Evolutionary conservation across 2,113 vertebrate species (phyloP).

Genomic region (Actenoides hombroni): DNA sequence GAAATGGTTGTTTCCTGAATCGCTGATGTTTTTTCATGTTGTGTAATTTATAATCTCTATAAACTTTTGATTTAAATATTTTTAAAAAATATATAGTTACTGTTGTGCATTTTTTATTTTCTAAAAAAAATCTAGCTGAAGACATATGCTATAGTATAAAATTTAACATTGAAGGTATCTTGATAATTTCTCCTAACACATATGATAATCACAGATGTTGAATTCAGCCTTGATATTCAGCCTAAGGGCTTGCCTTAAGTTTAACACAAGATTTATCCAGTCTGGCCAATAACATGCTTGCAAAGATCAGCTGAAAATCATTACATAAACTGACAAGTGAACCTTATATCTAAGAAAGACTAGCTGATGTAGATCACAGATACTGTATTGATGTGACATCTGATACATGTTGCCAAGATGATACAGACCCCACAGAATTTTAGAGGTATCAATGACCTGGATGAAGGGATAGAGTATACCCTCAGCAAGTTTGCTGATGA

Average conservation of each 20-base stretch:
- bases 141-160: not conserved
- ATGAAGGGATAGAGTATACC: too few relatives aligned
- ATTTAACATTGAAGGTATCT: not conserved
- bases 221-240: not conserved
- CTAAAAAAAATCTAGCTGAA: not conserved
- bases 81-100: not conserved
- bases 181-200: not conserved
- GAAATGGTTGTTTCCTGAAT: not conserved
- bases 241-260: not conserved
- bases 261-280: not conserved
- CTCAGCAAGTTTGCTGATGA: too few relatives aligned
- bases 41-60: not conserved
- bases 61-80: not conserved
- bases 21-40: not conserved
- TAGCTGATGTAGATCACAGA: not conserved
- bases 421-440: not conserved
- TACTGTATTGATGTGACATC: not conserved
- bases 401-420: not conserved
- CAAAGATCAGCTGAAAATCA: not conserved
- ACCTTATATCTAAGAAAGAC: not conserved
- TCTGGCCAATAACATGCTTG: not conserved
- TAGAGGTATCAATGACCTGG: not conserved
- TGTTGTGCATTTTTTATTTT: not conserved
- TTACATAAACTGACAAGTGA: not conserved
- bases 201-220: not conserved